Conservation (phyloP, 2,888 invertebrate species). For the Cheilosia impressa region DNA sequence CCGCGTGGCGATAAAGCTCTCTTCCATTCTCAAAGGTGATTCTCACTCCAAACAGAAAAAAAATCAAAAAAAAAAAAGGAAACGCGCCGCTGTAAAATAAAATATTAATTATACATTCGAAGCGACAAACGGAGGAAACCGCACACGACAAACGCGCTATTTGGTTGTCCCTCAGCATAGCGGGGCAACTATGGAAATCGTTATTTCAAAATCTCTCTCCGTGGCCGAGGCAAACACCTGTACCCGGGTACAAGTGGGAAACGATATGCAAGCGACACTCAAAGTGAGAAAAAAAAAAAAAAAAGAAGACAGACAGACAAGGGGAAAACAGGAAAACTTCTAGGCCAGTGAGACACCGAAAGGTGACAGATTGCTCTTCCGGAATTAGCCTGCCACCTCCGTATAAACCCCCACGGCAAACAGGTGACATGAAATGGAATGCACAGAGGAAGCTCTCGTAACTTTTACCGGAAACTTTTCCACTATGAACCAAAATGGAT, state of each 20-base stretch:
- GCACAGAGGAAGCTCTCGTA: constrained; percentile 1
- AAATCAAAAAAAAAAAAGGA: neutral
- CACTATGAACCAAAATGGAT: constrained; percentile 67
- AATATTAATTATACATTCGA: constrained; percentile 66
- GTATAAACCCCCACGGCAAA: constrained; percentile 16
- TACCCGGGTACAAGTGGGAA: constrained; percentile 1
- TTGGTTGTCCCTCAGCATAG: neutral
- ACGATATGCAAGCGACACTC: constrained; percentile 50
- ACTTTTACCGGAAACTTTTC: constrained; percentile 69
- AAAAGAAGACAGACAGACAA: neutral
- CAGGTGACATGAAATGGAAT: constrained; percentile 45
- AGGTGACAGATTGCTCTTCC: constrained; percentile 73
- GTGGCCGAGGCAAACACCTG: constrained; percentile 9
- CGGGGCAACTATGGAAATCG: neutral
- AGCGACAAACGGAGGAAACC: constrained; percentile 52
- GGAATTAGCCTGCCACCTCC: constrained; percentile 44
- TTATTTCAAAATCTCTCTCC: neutral
- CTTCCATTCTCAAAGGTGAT: constrained; percentile 42
- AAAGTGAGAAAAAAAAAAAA: constrained; percentile 48
- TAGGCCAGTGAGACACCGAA: constrained; percentile 56
- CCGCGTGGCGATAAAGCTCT: constrained; percentile 34
- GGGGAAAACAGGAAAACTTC: constrained; percentile 53
- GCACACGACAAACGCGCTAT: constrained; percentile 45
- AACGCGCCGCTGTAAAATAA: constrained; percentile 45
- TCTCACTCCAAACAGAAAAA: neutral